Conservation (phyloP, 2,888 invertebrate genomes). For the Antitype chi region DNA sequence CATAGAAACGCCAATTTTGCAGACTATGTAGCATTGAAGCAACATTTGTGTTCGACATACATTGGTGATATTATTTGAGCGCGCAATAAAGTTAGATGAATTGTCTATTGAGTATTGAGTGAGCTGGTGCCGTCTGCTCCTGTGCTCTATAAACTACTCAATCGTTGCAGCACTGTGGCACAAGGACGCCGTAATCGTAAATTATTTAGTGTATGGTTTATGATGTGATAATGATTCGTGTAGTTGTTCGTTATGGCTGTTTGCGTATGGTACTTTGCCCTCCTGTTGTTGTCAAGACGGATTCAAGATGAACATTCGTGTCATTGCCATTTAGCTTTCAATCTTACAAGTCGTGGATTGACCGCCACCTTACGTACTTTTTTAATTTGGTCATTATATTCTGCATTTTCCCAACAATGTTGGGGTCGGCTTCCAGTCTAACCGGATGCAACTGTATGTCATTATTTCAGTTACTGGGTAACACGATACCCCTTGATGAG, state of each 20-base stretch:
- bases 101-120: constrained; percentile 80
- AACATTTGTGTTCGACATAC: constrained; percentile 52
- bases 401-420: too few species aligned
- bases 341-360: background rate
- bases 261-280: constrained; percentile 68
- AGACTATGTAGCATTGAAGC: constrained; percentile 60
- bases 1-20: constrained; percentile 51
- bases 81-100: constrained; percentile 79
- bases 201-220: constrained; percentile 80
- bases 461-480: too few species aligned
- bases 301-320: constrained; percentile 10
- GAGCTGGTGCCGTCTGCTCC: constrained; percentile 71
- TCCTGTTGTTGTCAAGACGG: constrained; percentile 30
- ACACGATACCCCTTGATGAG: too few species aligned
- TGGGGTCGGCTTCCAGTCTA: too few species aligned
- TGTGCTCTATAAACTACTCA: constrained; percentile 79
- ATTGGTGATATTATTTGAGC: constrained; percentile 69
- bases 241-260: constrained; percentile 64
- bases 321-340: background rate
- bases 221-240: constrained; percentile 77
- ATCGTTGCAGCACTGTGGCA: constrained; percentile 76
- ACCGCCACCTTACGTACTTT: background rate
- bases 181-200: constrained; percentile 80
- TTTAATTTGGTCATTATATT: background rate
- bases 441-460: too few species aligned